Conservation (phyloP, 2,888 invertebrate genomes). For the Steromphala cineraria region DNA sequence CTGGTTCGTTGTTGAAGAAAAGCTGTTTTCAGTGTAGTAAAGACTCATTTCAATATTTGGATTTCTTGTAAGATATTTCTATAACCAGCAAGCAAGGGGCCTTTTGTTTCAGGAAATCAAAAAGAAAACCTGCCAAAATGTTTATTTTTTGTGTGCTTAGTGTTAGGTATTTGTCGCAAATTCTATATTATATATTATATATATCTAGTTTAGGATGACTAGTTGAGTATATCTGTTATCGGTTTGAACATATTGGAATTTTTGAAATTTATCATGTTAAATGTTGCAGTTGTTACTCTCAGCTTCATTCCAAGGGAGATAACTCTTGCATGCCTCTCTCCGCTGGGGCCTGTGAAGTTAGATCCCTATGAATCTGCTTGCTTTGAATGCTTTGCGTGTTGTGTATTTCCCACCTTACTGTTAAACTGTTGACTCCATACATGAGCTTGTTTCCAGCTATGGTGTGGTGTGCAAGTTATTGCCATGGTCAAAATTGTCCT, state of each 20-base stretch:
- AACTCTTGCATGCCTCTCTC: constrained; percentile 14
- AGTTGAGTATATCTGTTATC: constrained; percentile 28
- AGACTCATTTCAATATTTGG: background rate
- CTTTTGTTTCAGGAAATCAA: constrained; percentile 25
- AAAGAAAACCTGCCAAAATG: constrained; percentile 33
- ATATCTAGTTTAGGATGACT: constrained; percentile 22
- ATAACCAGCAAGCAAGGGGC: constrained; percentile 16
- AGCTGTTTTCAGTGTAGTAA: constrained; percentile 14
- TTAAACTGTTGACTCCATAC: constrained; percentile 4
- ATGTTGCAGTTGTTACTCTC: constrained; percentile 33
- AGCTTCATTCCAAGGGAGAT: constrained; percentile 32
- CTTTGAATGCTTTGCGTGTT: constrained; percentile 31
- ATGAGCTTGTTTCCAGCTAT: background rate
- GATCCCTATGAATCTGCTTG: constrained; percentile 1
- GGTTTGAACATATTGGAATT: constrained; percentile 26
- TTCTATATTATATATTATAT: constrained; percentile 19
- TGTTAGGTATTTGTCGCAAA: constrained; percentile 8
- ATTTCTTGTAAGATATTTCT: constrained; percentile 9
- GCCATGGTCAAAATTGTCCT: background rate
- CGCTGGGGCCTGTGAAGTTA: constrained; percentile 7
- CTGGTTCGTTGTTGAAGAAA: background rate
- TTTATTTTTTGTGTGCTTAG: constrained; percentile 27
- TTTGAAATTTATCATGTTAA: constrained; percentile 29
- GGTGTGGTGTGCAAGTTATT: background rate
- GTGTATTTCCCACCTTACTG: constrained; percentile 9